Evolutionary conservation across 2,888 invertebrate species (phyloP).

Genomic region (Acanthoscelides obtectus): DNA sequence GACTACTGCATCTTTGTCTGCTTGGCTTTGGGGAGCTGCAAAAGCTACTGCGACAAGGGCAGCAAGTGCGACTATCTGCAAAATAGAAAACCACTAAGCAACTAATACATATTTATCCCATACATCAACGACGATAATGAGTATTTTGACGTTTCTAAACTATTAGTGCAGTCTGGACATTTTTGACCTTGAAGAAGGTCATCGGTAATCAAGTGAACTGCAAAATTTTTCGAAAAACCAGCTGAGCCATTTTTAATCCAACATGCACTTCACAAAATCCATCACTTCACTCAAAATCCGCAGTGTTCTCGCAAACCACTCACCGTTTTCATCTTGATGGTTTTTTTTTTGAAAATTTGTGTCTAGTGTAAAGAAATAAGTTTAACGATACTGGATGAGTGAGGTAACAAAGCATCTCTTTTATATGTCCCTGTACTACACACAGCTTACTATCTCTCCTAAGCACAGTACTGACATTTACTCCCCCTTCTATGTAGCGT

Average conservation of each 20-base stretch:
- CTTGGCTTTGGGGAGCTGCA: constrained; percentile 32
- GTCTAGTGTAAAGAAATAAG: constrained; percentile 8
- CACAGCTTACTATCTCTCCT: constrained; percentile 21
- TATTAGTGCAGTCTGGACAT: no score
- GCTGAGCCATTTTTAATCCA: background rate
- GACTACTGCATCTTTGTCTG: constrained; percentile 33
- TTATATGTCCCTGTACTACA: constrained; percentile 24
- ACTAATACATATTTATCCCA: no score
- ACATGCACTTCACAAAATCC: background rate
- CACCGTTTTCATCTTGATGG: constrained; percentile 29
- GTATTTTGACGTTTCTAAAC: no score
- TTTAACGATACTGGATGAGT: background rate
- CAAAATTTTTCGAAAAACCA: background rate
- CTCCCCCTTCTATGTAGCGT: constrained; percentile 28
- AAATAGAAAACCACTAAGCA: constrained; percentile 5
- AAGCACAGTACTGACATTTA: constrained; percentile 31
- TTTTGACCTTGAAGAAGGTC: no score
- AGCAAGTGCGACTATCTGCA: constrained; percentile 31
- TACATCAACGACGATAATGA: no score
- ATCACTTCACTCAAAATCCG: background rate
- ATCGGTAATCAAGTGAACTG: no score
- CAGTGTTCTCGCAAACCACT: constrained; percentile 14
- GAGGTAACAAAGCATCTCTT: constrained; percentile 15
- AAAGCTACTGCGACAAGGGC: constrained; percentile 32
- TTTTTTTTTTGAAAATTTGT: constrained; percentile 12